Evolutionary conservation across 2,888 invertebrate genomes (phyloP).

Genomic region (Drosophila antonietae): DNA sequence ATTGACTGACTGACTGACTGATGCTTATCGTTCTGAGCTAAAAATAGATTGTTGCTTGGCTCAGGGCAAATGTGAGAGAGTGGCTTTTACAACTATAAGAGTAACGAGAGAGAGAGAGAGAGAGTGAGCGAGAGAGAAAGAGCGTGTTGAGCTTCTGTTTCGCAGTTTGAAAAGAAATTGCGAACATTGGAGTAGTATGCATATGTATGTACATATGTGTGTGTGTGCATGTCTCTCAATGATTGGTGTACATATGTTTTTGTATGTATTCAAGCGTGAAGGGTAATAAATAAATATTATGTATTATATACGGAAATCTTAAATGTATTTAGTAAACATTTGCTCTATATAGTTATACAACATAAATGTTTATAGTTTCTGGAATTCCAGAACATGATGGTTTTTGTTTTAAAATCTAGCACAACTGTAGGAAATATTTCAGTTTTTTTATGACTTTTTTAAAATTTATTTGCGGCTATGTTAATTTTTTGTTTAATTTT

Average conservation of each 20-base stretch:
- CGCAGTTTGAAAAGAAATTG: not conserved
- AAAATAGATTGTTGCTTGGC: constrained; percentile 43
- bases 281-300: not conserved
- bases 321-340: not conserved
- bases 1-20: constrained; percentile 31
- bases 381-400: not conserved
- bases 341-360: not conserved
- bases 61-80: constrained; percentile 34
- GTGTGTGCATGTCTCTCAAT: not conserved
- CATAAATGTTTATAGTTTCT: constrained; percentile 1
- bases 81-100: constrained; percentile 2
- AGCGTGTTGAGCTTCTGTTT: not conserved
- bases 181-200: not conserved
- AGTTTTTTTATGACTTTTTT: not conserved
- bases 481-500: not conserved
- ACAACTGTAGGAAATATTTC: not conserved
- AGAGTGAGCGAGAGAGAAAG: not conserved
- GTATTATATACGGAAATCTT: not conserved
- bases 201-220: too few relatives aligned
- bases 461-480: not conserved
- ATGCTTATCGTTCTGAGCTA: constrained; percentile 44
- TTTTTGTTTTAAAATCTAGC: not conserved
- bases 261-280: not conserved
- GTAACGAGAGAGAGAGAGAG: not conserved
- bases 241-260: not conserved